Base-by-base conservation (phyloP, 1,140 invertebrate genomes). In the Pinna nobilis region DNA sequence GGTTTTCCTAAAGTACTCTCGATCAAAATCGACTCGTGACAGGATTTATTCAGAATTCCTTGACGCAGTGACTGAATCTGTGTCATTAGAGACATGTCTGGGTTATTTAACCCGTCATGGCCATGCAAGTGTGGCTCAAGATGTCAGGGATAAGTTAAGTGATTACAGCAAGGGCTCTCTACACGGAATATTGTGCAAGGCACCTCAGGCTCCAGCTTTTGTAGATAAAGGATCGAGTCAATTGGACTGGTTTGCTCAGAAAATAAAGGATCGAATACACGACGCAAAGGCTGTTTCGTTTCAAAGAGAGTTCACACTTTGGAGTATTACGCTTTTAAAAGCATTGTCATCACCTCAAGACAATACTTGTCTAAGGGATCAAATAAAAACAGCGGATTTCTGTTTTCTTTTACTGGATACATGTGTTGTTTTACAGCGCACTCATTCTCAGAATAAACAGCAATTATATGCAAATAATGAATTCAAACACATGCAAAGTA, bases 331-430 rank as follows among this genome's bases (percentile, higher is more conserved):
- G 18, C 25, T 63, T 20, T 37, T 63, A n/a, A 44, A 44, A 2
- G 59, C 59, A 13, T 37, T 63, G n/a, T n/a, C n/a, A n/a, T n/a
- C n/a, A n/a, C n/a, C n/a, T n/a, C 59, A 25, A 30, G 39, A 37
- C 33, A 59, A 25, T 41, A 18, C 44, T 32, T 9, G 28, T 25
- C 59, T 25, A 2, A 39, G 7, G 13, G 53, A 69, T 4, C 39
- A 69, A 39, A 23, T 25, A 18, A 69, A 59, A 30, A 32, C 41
- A 7, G 66, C 66, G 1, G 66, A 69, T 20, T 69, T 35, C 20
- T 69, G 37, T 15, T 69, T 69, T 33, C 51, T 69, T 35, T 59
- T 69, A 23, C 30, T 69, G 1, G 66, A 69, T 59, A 28, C 55
- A 13, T 28, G 39, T 25, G 39, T 57, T 33, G 66, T 69, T 5